Evolutionary conservation across 2,888 invertebrate species (phyloP), one percentile per base, ranked within the genome.

Genomic region (Maniola hyperantus): DNA sequence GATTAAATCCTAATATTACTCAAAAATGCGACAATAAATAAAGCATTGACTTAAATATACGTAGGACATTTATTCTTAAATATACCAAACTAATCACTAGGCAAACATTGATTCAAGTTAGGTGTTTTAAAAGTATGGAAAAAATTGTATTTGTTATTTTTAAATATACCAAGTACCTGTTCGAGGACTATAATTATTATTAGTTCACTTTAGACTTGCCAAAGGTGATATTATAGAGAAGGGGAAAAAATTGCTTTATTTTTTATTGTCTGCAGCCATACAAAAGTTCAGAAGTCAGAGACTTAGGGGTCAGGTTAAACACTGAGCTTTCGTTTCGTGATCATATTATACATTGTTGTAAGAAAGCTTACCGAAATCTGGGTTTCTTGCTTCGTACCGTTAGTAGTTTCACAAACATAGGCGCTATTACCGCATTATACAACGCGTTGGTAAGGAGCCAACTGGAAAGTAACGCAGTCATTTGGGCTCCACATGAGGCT

Each of bases 81-180:
- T 77, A 79, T 78, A 80, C 34, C 80, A 81, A 83, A 77, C 76
- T 77, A 81, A 82, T 79, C 78, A 77, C 71, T 76, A 72, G 77
- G 48, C 48, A 48, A 48, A 15, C 8, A 15, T 8, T 15, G 48
- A 48, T 48, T 48, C 8, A 48, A 48, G 48, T 68, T 69, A 73
- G 71, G 73, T 71, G 68, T 71, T 72, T 63, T 46, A 58, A 60
- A 10, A 44, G 8, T 51, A 58, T 18, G 36, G 51, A 26, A 42
- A 42, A 55, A 34, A 2, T 4, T 0, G 18, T 15, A n/a, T 55
- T 13, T 5, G 11, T 13, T 20, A n/a, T 48, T 18, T 46, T 48
- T 6, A 34, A 2, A 4, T 36, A 2, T n/a, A 6, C 26, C 5
- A 15, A 6, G 7, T 11, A 20, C 13, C 13, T 57, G 46, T 46